These are phyloP conservation scores for Therioaphis trifolii DNA, from an alignment of 2,888 invertebrate species.

Conservation along the genomic window DNA sequence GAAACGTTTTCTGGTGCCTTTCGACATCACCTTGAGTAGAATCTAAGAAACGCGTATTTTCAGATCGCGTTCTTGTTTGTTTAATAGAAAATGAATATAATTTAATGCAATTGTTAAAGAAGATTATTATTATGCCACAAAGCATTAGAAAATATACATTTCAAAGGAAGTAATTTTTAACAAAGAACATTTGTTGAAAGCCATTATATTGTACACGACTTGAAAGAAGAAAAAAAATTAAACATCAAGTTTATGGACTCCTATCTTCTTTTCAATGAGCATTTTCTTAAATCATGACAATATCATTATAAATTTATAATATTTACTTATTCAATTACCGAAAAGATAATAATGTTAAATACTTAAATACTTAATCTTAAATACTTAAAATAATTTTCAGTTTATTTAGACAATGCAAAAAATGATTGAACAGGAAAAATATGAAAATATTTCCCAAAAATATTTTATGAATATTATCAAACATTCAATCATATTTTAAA, in stretches of 20 bases:
- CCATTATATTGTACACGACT: neutral
- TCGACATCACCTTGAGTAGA: neutral
- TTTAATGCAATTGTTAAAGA: constrained; percentile 37
- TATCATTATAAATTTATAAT: neutral
- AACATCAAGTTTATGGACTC: neutral
- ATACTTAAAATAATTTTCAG: too few species aligned
- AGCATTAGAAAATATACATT: constrained; percentile 17
- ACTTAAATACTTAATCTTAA: too few species aligned
- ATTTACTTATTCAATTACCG: neutral
- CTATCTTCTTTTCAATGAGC: neutral
- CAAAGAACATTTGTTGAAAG: constrained; percentile 18
- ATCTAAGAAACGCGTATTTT: neutral
- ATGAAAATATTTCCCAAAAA: too few species aligned
- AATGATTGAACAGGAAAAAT: too few species aligned
- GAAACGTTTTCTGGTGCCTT: too few species aligned
- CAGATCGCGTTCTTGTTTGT: neutral
- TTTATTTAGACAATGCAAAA: too few species aligned
- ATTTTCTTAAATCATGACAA: neutral
- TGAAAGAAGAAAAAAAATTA: neutral
- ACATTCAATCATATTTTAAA: too few species aligned
- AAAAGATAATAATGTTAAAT: neutral
- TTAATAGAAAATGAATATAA: neutral
- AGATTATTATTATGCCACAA: constrained; percentile 7
- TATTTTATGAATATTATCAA: too few species aligned
- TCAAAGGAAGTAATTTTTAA: constrained; percentile 29